These are phyloP conservation scores for Picathartes gymnocephalus DNA, from an alignment of 2,113 vertebrate species.

Conservation along the genomic window DNA sequence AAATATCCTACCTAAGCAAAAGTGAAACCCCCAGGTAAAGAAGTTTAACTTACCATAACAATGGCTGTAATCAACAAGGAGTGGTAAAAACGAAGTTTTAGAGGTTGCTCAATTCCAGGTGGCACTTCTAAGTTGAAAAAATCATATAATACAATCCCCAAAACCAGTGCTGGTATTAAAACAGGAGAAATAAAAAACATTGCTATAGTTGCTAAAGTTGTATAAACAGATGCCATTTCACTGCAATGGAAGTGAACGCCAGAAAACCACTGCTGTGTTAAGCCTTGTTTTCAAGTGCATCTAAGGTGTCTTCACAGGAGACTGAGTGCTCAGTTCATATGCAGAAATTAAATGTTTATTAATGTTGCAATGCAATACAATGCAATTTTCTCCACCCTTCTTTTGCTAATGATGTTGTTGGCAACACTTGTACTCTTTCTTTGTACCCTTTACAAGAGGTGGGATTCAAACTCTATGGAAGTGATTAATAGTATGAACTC, in stretches of 20 bases:
- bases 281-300: not conserved
- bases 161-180: not conserved
- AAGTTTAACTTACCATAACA: not conserved
- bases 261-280: not conserved
- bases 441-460: not conserved
- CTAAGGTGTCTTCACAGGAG: not conserved
- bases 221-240: not conserved
- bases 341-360: conserved; percentile 23
- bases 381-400: conserved; percentile 45
- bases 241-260: not conserved
- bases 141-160: not conserved
- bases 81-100: conserved; percentile 35
- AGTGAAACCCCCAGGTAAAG: not conserved
- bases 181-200: not conserved
- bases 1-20: not conserved
- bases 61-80: not conserved
- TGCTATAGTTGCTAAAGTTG: not conserved
- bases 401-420: not conserved
- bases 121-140: conserved; percentile 1
- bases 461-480: not conserved
- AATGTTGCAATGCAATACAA: conserved; percentile 42
- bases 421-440: not conserved
- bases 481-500: not conserved
- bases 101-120: conserved; percentile 50
- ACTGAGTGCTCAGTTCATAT: not conserved